These are phyloP conservation scores for Mus spretus DNA, from an alignment of 2,797 vertebrate genomes.

Conservation along the genomic window DNA sequence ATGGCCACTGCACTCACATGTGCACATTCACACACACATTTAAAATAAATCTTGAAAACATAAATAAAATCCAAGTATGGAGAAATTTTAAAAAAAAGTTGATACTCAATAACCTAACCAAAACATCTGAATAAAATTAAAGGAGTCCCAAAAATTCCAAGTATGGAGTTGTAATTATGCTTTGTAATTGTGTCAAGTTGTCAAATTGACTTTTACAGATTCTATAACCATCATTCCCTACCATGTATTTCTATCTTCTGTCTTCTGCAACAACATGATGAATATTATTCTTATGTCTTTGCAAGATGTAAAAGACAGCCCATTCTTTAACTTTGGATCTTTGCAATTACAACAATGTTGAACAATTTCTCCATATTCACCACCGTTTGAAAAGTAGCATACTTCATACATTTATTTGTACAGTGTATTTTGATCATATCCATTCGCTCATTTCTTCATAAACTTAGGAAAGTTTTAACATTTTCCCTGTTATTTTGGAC, in stretches of 20 bases:
- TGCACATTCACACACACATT: background rate
- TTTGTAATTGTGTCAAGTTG: background rate
- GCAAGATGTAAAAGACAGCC: background rate
- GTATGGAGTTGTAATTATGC: background rate
- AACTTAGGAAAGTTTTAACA: background rate
- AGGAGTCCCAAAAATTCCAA: slow-evolving; percentile 18
- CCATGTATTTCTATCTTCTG: background rate
- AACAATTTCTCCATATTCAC: background rate
- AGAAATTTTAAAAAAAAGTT: background rate
- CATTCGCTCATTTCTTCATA: background rate
- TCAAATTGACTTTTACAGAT: background rate
- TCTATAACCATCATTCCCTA: background rate
- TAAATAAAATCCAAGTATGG: background rate
- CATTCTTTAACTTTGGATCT: background rate
- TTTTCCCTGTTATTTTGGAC: background rate
- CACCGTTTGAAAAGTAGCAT: background rate
- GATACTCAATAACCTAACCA: background rate
- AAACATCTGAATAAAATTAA: background rate
- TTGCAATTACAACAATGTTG: background rate
- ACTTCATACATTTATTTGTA: background rate
- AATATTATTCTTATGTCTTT: background rate
- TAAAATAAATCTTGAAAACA: background rate
- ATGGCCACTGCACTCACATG: background rate
- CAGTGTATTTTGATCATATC: background rate
- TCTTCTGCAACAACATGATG: background rate